Evolutionary conservation across 1,140 invertebrate genomes (phyloP), one percentile per base, ranked within the genome.

Genomic region (Drosophila miranda): DNA sequence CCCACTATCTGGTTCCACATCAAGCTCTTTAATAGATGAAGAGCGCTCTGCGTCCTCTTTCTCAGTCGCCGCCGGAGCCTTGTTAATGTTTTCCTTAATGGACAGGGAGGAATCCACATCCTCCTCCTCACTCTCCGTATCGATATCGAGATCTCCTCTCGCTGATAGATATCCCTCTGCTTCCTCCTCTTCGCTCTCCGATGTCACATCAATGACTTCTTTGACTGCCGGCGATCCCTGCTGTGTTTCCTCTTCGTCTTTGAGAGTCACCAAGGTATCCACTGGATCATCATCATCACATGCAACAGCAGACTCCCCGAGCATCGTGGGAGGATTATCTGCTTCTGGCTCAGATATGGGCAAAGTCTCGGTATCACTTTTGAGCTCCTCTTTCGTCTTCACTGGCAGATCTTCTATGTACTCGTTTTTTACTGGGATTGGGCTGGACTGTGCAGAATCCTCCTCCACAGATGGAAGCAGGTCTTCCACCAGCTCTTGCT

Each of bases 51-150:
- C 34, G 11, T 38, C 34, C 34, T 38, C 34, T 5, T 38, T 38
- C 11, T 38, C 34, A 13, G 34, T 38, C 34, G 34, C 34, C 34
- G 34, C 9, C 34, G 34, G 11, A 38, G 11, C 4, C 30, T 9
- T 30, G 8, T 30, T 8, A 30, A 9, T 9, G 30, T 30, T 9
- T 30, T 67, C 61, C 23, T 67, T 46, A 30, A 41, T 14, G 2
- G 63, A 67, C 14, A 30, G 16, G 16, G 67, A 54, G n/a, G 30
- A 30, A 30, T 30, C 30, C 7, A 30, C 8, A 30, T 68, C 64
- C 6, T 49, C 43, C 8, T 67, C 50, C 7, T 26, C 50, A 16
- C 23, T 44, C 14, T 66, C 60, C 0, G 51, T 14, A 3, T 69
- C 66, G 2, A 44, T 34, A 13, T 69, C 51, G 4, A 69, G n/a